Conservation (phyloP, 2,888 invertebrate species). For the Chalcosyrphus nemorum region DNA sequence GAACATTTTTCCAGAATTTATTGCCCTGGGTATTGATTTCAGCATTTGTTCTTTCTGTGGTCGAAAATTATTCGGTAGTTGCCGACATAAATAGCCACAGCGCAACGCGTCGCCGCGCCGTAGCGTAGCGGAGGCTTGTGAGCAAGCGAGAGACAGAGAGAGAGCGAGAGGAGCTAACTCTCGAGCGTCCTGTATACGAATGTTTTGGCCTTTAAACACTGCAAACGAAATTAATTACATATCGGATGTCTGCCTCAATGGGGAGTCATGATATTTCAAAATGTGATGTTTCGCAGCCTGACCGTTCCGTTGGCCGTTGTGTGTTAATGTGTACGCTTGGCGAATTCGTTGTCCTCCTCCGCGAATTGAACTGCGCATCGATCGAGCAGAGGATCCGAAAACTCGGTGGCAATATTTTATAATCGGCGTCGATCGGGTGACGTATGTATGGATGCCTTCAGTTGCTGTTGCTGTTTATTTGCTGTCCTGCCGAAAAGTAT, state of each 20-base stretch:
- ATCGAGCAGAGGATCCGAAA: constrained; percentile 8
- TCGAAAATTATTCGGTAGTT: constrained; percentile 77
- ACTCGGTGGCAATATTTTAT: constrained; percentile 63
- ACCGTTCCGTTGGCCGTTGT: constrained; percentile 42
- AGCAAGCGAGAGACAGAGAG: not conserved
- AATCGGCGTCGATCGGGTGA: constrained; percentile 65
- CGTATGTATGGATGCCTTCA: constrained; percentile 11
- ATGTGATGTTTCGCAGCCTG: constrained; percentile 72
- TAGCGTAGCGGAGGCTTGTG: not conserved
- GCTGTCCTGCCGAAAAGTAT: constrained; percentile 18
- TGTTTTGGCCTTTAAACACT: constrained; percentile 75
- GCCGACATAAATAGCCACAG: constrained; percentile 82
- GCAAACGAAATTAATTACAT: constrained; percentile 79
- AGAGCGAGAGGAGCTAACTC: constrained; percentile 2
- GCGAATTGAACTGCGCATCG: constrained; percentile 8
- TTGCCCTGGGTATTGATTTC: constrained; percentile 82
- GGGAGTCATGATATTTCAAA: constrained; percentile 75
- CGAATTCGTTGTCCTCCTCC: constrained; percentile 34
- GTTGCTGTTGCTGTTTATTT: not conserved
- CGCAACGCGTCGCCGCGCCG: constrained; percentile 75
- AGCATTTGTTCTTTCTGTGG: constrained; percentile 77
- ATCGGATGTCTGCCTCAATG: constrained; percentile 78
- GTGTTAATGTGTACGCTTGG: constrained; percentile 62
- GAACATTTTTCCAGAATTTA: constrained; percentile 81
- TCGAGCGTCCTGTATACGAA: constrained; percentile 39